Evolutionary conservation across 2,797 vertebrate species (phyloP), one percentile per base, ranked within the genome.

Genomic region (Betta splendens): DNA sequence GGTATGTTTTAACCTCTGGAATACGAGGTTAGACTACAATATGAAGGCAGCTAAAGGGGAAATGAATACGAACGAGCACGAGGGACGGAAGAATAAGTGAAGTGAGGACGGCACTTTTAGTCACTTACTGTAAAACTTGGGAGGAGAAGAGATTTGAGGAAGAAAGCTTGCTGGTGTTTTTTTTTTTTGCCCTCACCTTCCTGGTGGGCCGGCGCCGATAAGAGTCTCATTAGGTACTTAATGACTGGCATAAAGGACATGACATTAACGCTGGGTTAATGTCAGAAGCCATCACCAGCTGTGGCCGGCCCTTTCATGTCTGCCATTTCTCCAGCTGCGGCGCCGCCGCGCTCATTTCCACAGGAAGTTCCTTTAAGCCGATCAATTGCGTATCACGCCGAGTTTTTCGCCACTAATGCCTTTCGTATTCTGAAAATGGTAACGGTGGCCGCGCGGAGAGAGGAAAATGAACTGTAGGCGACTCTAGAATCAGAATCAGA

Each of bases 221-320:
- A 84, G 66, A 78, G 55, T 79, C 81, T 84, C 75, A 83, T 89
- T 85, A 86, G 77, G 49, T 44, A 38, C 80, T 78, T 89, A 87
- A 87, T 83, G 79, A 83, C 72, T 33, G 70, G 68, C 64, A 71
- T 83, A 87, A 88, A 90, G 85, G 89, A 85, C 75, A 29, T 81
- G 86, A 82, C 85, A 90, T 90, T 90, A 89, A 75, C 58, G 18
- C 64, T 13, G 60, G 65, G 79, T 75, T 77, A 88, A 89, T 87
- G 87, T 89, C 87, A 90, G 80, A 64, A 72, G 75, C 67, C 50
- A 58, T 81, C 64, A 39, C 85, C 85, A 81, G 85, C 87, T 84
- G 84, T 35, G 84, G 57, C 9, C 49, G 20, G 7, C n/a, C 36
- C 77, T 87, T 87, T 89, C 59, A 86, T 86, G 72, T 77, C 22